A percentile compares a stretch with the other conserved stretches of the same genome.
phyloP scores from a whole-genome alignment of 1,140 invertebrate species.

The Plectrocnemia conspersa region DNA sequence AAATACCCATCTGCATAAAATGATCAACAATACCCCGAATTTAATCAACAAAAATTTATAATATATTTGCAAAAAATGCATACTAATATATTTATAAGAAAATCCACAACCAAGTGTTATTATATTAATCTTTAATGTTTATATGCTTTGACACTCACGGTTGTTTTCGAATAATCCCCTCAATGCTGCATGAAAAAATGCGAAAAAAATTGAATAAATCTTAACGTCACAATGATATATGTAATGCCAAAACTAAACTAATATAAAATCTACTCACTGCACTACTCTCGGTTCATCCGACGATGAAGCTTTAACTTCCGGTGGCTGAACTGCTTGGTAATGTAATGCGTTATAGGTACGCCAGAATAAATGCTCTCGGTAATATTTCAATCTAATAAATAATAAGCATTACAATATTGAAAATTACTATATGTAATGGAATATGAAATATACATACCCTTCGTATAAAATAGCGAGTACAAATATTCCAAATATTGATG shows the following conservation, averaged over 20 bases:
- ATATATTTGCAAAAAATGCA: no score
- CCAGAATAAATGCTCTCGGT: conserved; percentile 79
- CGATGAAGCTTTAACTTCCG: conserved; percentile 61
- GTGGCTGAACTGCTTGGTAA: conserved; percentile 68
- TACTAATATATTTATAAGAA: no score
- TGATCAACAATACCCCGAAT: no score
- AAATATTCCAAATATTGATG: conserved; percentile 82
- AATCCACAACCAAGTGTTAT: conserved; percentile 30
- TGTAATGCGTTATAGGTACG: conserved; percentile 67
- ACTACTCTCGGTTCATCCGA: conserved; percentile 65
- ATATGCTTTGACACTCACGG: conserved; percentile 22
- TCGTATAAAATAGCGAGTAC: conserved; percentile 87
- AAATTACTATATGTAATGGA: conserved; percentile 10
- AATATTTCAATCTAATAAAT: conserved; percentile 71
- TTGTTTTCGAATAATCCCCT: conserved; percentile 29
- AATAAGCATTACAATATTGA: conserved; percentile 7
- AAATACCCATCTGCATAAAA: no score
- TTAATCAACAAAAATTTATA: no score
- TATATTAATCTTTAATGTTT: not conserved
- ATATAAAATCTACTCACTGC: conserved; percentile 56
- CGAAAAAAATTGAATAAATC: not conserved
- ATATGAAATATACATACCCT: conserved; percentile 50
- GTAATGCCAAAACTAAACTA: conserved; percentile 2
- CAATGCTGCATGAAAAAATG: conserved; percentile 24
- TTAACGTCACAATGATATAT: conserved; percentile 8